These are phyloP conservation scores for Bruchidius siliquastri DNA, from an alignment of 2,888 invertebrate species.

Conservation along the genomic window DNA sequence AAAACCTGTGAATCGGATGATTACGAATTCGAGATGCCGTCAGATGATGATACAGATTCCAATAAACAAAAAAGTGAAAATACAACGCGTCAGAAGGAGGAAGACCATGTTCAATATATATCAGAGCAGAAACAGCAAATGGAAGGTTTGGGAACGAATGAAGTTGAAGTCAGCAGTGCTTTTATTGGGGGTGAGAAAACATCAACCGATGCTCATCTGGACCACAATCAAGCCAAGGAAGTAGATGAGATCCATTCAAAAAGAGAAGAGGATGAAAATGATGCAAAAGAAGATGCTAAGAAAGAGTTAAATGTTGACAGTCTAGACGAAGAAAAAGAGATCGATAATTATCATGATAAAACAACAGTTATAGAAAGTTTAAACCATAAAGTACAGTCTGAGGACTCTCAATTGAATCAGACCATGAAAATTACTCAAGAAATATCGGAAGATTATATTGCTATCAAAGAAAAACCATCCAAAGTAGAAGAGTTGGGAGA, in stretches of 20 bases:
- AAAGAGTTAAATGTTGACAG: background rate
- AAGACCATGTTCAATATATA: background rate
- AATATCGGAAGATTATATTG: background rate
- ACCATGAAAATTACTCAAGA: background rate
- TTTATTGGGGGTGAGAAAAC: background rate
- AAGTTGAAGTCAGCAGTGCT: background rate
- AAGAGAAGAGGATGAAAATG: background rate
- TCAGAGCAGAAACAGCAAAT: background rate
- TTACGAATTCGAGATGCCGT: constrained; percentile 23
- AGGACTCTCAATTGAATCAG: background rate
- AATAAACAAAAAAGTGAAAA: background rate
- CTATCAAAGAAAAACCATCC: background rate
- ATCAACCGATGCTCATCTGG: background rate
- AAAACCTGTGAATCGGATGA: constrained; percentile 17
- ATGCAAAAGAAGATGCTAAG: background rate
- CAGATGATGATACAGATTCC: constrained; percentile 18
- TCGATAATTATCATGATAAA: background rate
- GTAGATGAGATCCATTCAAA: background rate
- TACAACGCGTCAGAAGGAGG: background rate
- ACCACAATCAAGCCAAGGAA: background rate
- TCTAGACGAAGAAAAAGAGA: constrained; percentile 1
- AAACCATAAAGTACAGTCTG: background rate
- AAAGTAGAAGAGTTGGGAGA: background rate
- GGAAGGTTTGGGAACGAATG: background rate
- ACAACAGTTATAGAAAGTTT: background rate